phyloP scores from a whole-genome alignment of 1,140 invertebrate species.

The Coenobita brevimanus region DNA sequence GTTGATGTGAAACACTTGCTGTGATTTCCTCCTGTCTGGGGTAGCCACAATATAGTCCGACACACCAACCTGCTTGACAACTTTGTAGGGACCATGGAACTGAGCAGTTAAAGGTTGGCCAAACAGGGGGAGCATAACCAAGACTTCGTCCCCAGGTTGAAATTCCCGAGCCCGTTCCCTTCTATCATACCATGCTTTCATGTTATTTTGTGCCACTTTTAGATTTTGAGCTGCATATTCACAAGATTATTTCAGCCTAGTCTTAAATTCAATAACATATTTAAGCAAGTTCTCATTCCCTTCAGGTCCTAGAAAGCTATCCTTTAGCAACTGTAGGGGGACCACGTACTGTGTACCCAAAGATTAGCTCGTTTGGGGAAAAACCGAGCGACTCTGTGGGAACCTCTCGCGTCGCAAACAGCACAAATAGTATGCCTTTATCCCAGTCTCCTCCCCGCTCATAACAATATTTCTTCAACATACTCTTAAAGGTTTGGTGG shows the following conservation, averaged over 20 bases:
- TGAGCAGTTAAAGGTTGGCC: not conserved
- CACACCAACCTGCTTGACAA: not conserved
- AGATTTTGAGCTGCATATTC: not conserved
- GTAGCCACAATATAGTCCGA: slow-evolving; percentile 9
- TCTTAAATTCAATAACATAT: not conserved
- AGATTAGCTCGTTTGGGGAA: not conserved
- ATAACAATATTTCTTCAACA: not conserved
- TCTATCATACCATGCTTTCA: not conserved
- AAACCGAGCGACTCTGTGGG: slow-evolving; percentile 11
- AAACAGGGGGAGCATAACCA: not conserved
- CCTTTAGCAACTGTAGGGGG: not conserved
- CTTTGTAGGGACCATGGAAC: not conserved
- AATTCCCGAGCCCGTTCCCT: not conserved
- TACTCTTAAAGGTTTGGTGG: not conserved
- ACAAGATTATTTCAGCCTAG: not conserved
- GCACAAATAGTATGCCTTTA: not conserved
- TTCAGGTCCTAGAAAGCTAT: not conserved
- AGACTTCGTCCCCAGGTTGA: slow-evolving; percentile 23
- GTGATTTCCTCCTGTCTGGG: not conserved
- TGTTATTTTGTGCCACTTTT: not conserved
- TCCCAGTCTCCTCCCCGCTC: not conserved
- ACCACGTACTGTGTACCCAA: not conserved
- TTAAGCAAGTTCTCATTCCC: not conserved
- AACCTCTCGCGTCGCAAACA: slow-evolving; percentile 17
- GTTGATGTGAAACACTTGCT: not conserved